Percentiles rank a stretch among this genome's conserved stretches.
phyloP scores from a whole-genome alignment of 2,797 vertebrate genomes.

The Pristis pectinata region DNA sequence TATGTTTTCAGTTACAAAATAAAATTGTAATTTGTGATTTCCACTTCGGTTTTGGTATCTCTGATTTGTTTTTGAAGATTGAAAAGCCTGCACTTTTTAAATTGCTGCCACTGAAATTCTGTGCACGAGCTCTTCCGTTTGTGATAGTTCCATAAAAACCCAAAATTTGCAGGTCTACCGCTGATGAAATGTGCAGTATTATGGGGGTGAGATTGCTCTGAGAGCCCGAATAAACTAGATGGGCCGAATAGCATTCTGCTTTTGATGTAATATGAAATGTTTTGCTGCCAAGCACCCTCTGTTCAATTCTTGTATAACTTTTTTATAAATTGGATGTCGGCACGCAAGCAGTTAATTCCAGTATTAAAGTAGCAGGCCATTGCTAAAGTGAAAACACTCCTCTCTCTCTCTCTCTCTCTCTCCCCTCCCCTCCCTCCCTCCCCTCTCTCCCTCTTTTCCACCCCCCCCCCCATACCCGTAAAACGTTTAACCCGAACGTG shows the following conservation, averaged over 20 bases:
- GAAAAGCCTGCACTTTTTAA: neutral
- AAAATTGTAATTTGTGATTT: constrained; percentile 37
- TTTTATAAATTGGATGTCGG: neutral
- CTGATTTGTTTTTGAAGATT: neutral
- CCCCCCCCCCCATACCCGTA: neutral
- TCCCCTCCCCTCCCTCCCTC: too few species aligned
- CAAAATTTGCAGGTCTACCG: neutral
- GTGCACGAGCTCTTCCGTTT: neutral
- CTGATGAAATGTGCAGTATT: neutral
- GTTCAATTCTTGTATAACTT: neutral
- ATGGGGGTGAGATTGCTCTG: too few species aligned
- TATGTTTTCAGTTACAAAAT: constrained; percentile 48
- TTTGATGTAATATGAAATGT: too few species aligned
- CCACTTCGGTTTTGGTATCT: constrained; percentile 18
- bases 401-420: too few species aligned
- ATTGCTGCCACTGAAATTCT: neutral
- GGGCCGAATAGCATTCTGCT: too few species aligned
- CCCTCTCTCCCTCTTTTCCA: too few species aligned
- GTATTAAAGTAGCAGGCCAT: neutral
- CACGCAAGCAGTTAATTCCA: neutral
- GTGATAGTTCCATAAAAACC: neutral
- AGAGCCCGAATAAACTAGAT: too few species aligned
- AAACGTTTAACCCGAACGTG: neutral
- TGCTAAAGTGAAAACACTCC: neutral
- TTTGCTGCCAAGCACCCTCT: neutral